Percentiles rank a stretch among this genome's conserved stretches.
Conservation (phyloP, 2,797 vertebrate species). For the Enteromius argenteus region DNA sequence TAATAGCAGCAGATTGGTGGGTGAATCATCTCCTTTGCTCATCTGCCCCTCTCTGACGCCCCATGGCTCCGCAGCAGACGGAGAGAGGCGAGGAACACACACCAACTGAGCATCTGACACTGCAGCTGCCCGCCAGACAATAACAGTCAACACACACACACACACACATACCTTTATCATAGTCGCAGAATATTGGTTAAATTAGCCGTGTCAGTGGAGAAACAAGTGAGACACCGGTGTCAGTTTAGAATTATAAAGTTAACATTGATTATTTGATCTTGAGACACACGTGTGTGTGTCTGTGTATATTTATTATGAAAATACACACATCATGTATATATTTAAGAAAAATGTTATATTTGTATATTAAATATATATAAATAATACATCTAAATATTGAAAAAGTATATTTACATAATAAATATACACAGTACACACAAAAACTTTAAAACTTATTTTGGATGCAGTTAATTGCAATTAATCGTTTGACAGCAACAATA, state of each 20-base stretch:
- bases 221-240: not conserved
- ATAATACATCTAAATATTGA: too few relatives aligned
- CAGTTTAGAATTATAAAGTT: not conserved
- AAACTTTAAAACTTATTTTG: too few relatives aligned
- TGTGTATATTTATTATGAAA: too few relatives aligned
- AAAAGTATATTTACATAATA: too few relatives aligned
- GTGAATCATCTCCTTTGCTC: conserved; percentile 73
- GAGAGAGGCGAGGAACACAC: conserved; percentile 27
- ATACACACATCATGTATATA: too few relatives aligned
- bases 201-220: not conserved
- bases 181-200: not conserved
- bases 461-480: too few relatives aligned
- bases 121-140: conserved; percentile 57
- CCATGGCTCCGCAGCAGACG: conserved; percentile 50
- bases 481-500: too few relatives aligned
- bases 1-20: conserved; percentile 70
- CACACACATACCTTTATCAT: conserved; percentile 24
- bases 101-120: conserved; percentile 70
- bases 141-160: conserved; percentile 57
- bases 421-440: too few relatives aligned
- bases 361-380: too few relatives aligned
- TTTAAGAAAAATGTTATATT: too few relatives aligned
- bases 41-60: conserved; percentile 45
- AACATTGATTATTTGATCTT: not conserved
- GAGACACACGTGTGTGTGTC: not conserved